Conservation (phyloP, 2,113 vertebrate species). For the Lampris megalopsis region DNA sequence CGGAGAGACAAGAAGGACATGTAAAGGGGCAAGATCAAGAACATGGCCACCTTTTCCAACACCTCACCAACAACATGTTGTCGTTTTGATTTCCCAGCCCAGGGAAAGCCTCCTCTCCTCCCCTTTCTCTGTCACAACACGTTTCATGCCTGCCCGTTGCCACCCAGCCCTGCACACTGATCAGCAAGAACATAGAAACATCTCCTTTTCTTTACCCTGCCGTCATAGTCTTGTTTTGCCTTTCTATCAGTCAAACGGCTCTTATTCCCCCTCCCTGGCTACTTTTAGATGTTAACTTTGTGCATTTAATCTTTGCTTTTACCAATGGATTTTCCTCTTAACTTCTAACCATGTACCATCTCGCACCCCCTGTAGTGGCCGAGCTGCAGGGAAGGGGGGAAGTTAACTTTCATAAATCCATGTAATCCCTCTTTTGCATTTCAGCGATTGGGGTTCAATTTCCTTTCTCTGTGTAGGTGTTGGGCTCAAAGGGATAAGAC, state of each 20-base stretch:
- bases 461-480: slow-evolving; percentile 20
- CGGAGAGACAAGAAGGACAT: slow-evolving; percentile 6
- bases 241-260: not conserved
- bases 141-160: slow-evolving; percentile 14
- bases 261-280: no score
- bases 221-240: not conserved
- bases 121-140: slow-evolving; percentile 17
- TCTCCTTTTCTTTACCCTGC: not conserved
- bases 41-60: not conserved
- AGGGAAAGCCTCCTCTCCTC: slow-evolving; percentile 6
- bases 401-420: slow-evolving; percentile 31
- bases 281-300: not conserved
- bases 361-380: not conserved
- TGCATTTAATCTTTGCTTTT: not conserved
- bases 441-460: slow-evolving; percentile 23
- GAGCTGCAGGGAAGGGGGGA: not conserved
- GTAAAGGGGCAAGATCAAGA: slow-evolving; percentile 16
- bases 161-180: slow-evolving; percentile 18
- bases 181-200: slow-evolving; percentile 12
- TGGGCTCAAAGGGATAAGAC: not conserved
- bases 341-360: not conserved
- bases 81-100: slow-evolving; percentile 40
- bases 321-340: not conserved
- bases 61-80: slow-evolving; percentile 6
- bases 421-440: slow-evolving; percentile 48